These are phyloP conservation scores for Argyresthia albistria DNA, from an alignment of 2,888 invertebrate genomes.

Conservation along the genomic window DNA sequence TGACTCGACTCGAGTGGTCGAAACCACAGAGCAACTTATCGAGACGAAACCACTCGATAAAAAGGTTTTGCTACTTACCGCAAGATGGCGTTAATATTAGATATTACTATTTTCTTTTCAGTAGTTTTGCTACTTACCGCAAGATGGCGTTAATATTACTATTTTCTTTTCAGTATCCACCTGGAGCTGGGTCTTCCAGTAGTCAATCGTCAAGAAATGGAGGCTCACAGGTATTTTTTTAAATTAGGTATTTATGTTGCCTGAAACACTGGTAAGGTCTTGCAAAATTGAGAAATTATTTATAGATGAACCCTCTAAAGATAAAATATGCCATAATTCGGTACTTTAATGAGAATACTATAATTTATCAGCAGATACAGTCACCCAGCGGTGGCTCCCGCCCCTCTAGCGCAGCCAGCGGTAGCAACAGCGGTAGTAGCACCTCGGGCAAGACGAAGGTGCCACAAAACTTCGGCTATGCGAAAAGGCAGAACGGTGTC, in stretches of 20 bases:
- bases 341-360: no score
- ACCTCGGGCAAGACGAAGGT: constrained; percentile 79
- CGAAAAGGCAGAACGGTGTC: constrained; percentile 80
- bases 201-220: constrained; percentile 55
- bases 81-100: no score
- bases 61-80: no score
- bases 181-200: constrained; percentile 30
- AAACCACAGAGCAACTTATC: no score
- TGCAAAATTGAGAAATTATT: no score
- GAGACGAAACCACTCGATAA: no score
- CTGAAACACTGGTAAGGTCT: background rate
- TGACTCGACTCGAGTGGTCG: no score
- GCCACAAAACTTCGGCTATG: constrained; percentile 89
- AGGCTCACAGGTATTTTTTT: constrained; percentile 39
- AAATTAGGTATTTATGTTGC: background rate
- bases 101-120: no score
- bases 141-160: no score
- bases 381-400: constrained; percentile 65
- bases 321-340: no score
- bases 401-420: constrained; percentile 59
- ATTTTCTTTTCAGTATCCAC: constrained; percentile 41
- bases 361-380: constrained; percentile 40
- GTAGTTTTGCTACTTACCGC: no score
- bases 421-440: constrained; percentile 66
- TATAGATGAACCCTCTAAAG: no score